Evolutionary conservation across 1,140 invertebrate genomes (phyloP), one percentile per base, ranked within the genome.

Genomic region (Dreissena polymorpha): DNA sequence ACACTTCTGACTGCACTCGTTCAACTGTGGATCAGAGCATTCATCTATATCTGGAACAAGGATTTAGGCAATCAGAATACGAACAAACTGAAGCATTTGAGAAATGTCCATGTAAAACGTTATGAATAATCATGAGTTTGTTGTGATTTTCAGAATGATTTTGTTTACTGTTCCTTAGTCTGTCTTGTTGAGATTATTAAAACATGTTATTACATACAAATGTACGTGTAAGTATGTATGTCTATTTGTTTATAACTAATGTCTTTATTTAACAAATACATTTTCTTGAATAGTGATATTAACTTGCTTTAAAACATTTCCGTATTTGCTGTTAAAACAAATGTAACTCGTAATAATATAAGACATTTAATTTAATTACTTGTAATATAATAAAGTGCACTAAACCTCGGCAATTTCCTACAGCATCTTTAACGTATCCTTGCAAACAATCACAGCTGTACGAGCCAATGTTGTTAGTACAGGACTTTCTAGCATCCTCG

Each of bases 341-440:
- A 29, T 49, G 3, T 70, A 21, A 49, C 49, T 10, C 29, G 1
- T n/a, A 39, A 70, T 49, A 70, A 21, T 13, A 14, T n/a, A 21
- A 55, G 57, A 53, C 57, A 51, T 57, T 21, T 27, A 27, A 39
- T 27, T 8, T 21, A 29, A 0, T 12, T 39, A 39, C 8, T 39
- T 39, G 39, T 2, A 39, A 2, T 3, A 75, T 7, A 29, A 13
- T 14, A 73, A 0, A n/a, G n/a, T n/a, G n/a, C n/a, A 64, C 8
- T n/a, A 64, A 70, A 80, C 77, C 77, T 60, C 60, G 29, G 49
- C 77, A 80, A 12, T 13, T 18, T 10, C 77, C 77, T 16, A 71
- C 53, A 12, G 14, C 16, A 13, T 16, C 50, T 50, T 63, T n/a
- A 6, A 21, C 21, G 50, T 60, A 80, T 63, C 68, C 78, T n/a